Evolutionary conservation across 2,797 vertebrate species (phyloP).

Genomic region (Streptopelia turtur): DNA sequence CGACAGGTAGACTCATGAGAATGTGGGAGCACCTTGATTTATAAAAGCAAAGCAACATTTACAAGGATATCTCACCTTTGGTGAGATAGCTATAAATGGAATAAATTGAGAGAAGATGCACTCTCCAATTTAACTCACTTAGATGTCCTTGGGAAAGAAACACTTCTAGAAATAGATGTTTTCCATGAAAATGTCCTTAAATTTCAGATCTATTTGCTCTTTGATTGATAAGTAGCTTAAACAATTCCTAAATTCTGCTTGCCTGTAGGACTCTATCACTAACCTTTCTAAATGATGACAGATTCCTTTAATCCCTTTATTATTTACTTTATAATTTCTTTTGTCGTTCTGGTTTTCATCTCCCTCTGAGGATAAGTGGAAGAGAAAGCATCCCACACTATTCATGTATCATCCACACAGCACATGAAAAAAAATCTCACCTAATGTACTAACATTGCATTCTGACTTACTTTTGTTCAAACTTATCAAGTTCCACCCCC

Average conservation of each 20-base stretch:
- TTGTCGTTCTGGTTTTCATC: conserved; percentile 55
- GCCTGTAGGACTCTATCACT: background rate
- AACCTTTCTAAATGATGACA: conserved; percentile 36
- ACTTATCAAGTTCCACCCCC: conserved; percentile 47
- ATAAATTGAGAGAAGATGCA: conserved; percentile 14
- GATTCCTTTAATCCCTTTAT: conserved; percentile 33
- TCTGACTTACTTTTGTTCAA: conserved; percentile 48
- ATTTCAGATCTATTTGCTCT: conserved; percentile 36
- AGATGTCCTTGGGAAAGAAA: conserved; percentile 30
- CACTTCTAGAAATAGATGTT: conserved; percentile 44
- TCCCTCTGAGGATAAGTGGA: conserved; percentile 64
- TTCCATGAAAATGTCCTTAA: conserved; percentile 28
- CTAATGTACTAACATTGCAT: conserved; percentile 9
- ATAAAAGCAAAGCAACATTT: background rate
- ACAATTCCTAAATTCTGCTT: conserved; percentile 47
- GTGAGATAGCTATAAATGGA: conserved; percentile 27
- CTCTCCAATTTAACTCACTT: background rate
- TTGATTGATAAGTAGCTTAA: background rate
- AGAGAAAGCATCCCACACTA: conserved; percentile 55
- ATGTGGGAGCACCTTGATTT: background rate
- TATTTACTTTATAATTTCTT: conserved; percentile 65
- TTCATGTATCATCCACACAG: conserved; percentile 48
- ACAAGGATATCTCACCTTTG: conserved; percentile 49
- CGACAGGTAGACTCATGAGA: background rate
- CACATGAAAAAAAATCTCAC: conserved; percentile 16